Conservation (phyloP, 1,140 invertebrate genomes). For the Andricus grossulariae region DNA sequence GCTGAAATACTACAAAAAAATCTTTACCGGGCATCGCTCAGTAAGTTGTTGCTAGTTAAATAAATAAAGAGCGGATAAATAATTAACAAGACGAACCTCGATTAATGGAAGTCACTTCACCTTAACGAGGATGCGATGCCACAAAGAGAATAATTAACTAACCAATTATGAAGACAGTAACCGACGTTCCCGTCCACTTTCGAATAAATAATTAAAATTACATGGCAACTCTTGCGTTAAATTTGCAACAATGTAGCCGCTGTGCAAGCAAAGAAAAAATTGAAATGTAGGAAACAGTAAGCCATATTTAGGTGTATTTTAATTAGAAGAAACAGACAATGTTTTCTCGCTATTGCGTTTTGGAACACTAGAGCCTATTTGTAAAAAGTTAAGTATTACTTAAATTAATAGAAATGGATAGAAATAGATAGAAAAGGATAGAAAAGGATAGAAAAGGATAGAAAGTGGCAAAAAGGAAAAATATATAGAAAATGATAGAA, state of each 20-base stretch:
- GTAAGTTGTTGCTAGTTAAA: not conserved
- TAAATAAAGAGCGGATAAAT: not conserved
- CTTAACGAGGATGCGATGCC: conserved; percentile 5
- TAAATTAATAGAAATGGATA: too few relatives aligned
- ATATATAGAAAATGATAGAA: too few relatives aligned
- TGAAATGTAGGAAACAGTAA: not conserved
- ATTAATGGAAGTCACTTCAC: not conserved
- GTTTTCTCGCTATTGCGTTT: too few relatives aligned
- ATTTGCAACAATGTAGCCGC: not conserved
- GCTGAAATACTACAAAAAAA: too few relatives aligned
- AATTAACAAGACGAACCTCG: not conserved
- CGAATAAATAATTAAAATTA: not conserved
- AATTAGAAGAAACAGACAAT: too few relatives aligned
- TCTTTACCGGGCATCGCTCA: too few relatives aligned
- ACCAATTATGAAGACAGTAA: conserved; percentile 1
- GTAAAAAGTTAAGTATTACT: too few relatives aligned
- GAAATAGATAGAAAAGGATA: too few relatives aligned
- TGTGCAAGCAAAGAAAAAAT: not conserved
- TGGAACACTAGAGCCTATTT: too few relatives aligned
- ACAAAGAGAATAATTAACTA: conserved; percentile 1
- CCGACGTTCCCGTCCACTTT: not conserved
- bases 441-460: too few relatives aligned
- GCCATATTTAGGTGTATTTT: not conserved
- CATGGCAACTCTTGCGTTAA: not conserved
- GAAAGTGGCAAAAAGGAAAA: too few relatives aligned